Conservation (phyloP, 2,797 vertebrate genomes). For the Sebastes nivosus region DNA sequence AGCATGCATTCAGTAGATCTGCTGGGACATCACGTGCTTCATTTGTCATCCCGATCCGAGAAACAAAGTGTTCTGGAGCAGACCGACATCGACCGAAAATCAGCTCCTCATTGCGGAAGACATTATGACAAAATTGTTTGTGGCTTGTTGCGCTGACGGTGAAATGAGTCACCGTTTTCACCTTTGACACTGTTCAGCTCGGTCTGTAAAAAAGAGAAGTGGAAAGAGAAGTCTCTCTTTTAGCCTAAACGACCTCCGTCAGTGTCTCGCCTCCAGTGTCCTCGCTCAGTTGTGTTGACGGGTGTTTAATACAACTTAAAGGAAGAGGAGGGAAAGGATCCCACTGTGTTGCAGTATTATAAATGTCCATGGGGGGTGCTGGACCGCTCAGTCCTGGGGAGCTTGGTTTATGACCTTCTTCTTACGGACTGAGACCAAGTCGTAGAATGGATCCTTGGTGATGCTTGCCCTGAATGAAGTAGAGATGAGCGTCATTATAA, state of each 20-base stretch:
- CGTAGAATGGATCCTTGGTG: constrained; percentile 94
- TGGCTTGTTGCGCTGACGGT: neutral
- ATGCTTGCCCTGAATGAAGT: constrained; percentile 88
- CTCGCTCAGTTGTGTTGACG: neutral
- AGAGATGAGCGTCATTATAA: neutral
- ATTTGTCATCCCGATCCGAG: neutral
- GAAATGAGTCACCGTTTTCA: neutral
- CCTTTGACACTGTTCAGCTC: neutral
- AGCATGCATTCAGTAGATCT: neutral
- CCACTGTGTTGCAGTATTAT: neutral
- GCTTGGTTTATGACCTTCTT: constrained; percentile 89
- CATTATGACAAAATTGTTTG: neutral
- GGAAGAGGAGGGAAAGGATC: neutral
- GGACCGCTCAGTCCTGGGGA: constrained; percentile 63
- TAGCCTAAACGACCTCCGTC: neutral
- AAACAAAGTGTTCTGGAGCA: neutral
- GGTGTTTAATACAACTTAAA: neutral
- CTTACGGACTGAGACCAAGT: constrained; percentile 92
- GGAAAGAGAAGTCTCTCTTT: constrained; percentile 48
- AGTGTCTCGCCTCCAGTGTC: neutral
- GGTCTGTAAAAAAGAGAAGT: constrained; percentile 39
- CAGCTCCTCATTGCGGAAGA: neutral
- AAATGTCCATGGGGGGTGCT: neutral
- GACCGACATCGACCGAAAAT: neutral
- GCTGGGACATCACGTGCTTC: neutral